Percentiles rank a stretch among this genome's conserved stretches.
Conservation (phyloP, 37 sponge, comb jelly and placozoan species). For the Ianthella basta region DNA sequence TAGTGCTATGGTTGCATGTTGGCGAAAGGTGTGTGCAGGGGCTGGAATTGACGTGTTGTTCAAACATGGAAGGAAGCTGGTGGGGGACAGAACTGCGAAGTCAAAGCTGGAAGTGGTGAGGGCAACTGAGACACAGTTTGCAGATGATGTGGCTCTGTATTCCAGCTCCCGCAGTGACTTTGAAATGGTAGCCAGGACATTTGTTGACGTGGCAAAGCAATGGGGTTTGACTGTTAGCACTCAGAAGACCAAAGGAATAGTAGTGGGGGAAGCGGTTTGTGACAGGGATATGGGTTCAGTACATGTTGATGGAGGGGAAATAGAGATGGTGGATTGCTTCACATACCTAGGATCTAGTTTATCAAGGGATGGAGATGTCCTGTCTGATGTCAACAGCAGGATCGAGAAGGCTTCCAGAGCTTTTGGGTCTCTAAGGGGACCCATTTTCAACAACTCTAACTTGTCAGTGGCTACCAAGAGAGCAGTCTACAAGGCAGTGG, state of each 20-base stretch:
- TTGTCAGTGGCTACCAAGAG: neutral
- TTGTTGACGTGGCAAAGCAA: slow-evolving; percentile 5
- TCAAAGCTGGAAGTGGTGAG: slow-evolving; percentile 25
- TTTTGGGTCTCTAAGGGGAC: slow-evolving; percentile 10
- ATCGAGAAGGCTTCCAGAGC: slow-evolving; percentile 20
- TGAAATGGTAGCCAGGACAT: slow-evolving; percentile 15
- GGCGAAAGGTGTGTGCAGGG: slow-evolving; percentile 4
- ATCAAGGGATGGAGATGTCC: no score
- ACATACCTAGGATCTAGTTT: no score
- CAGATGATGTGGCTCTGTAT: slow-evolving; percentile 39
- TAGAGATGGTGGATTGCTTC: no score
- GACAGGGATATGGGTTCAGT: slow-evolving; percentile 6
- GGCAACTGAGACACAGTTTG: slow-evolving; percentile 33
- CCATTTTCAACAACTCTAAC: slow-evolving; percentile 19
- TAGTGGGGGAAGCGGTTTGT: neutral
- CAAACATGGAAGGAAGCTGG: slow-evolving; percentile 42
- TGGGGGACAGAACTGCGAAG: slow-evolving; percentile 46
- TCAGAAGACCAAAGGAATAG: slow-evolving; percentile 18
- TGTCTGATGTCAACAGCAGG: neutral
- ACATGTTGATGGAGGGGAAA: slow-evolving; percentile 3
- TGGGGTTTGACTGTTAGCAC: slow-evolving; percentile 41
- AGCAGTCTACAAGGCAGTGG: neutral
- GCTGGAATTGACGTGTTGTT: slow-evolving; percentile 39
- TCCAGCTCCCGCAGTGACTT: neutral
- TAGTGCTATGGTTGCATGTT: slow-evolving; percentile 43